Evolutionary conservation across 2,113 vertebrate genomes (phyloP), one percentile per base, ranked within the genome.

Genomic region (Dolichotis patagonum): DNA sequence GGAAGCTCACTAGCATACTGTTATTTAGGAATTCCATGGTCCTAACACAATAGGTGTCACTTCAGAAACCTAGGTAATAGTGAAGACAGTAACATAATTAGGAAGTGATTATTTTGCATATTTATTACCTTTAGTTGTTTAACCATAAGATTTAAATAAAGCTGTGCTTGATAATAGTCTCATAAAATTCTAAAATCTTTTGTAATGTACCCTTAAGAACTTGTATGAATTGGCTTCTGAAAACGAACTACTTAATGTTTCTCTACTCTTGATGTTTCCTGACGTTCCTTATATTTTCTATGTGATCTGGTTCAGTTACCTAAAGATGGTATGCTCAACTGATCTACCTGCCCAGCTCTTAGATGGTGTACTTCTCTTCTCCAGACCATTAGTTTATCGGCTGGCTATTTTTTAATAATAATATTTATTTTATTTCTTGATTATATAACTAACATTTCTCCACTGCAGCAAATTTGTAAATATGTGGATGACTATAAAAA

Each of bases 401-500:
- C 6, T 94, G 52, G 52, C 2, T 69, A 24, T 62, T 86, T 41
- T 92, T 85, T 56, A 65, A 83, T 46, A 65, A 17, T 24, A 83
- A 19, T 62, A 5, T 78, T 91, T 90, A 5, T 2, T 87, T 73
- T 86, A 75, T 91, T 88, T 86, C n/a, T 84, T 77, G n/a, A 62
- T 96, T 77, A 82, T 77, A 26, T 67, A 81, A 65, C 41, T 73
- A 93, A 38, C 56, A 62, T 19, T 75, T 93, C 81, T 52, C 91
- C 35, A 81, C 3, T 69, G 26, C 41, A 69, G 35, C 86, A 87
- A 92, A 85, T 65, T 56, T 90, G 7, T 26, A 90, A 96, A 69
- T 93, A 88, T 54, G 22, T 94, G 49, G 35, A 93, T 1, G 38
- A 78, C 46, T 62, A 43, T 77, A 85, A 92, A 95, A 87, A 82